Base-by-base conservation (phyloP, 2,113 vertebrate genomes). In the Anseranas semipalmata region DNA sequence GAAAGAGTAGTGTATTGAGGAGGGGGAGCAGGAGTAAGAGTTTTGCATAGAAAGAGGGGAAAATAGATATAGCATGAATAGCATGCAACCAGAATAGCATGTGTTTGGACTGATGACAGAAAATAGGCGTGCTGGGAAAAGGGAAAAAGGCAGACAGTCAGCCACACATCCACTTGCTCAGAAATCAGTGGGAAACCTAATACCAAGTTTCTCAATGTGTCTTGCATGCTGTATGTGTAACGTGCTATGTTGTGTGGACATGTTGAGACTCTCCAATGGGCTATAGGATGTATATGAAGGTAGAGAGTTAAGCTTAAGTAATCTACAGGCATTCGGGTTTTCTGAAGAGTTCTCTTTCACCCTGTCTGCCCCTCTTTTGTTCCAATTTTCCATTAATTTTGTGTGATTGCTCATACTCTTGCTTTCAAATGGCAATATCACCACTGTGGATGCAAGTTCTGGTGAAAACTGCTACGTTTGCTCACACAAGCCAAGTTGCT, bases 71-170 rank as follows among this genome's bases (percentile, higher is more conserved):
- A n/a, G n/a, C n/a, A n/a, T n/a, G n/a, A n/a, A n/a, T n/a, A n/a
- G n/a, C n/a, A n/a, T n/a, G n/a, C n/a, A n/a, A n/a, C n/a, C n/a
- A n/a, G n/a, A n/a, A n/a, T n/a, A 97, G 81, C 79, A 92, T 76
- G 86, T 96, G 94, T 79, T 87, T 94, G 93, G 50, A 87, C 55
- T 83, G 45, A 82, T 96, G 94, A 97, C 93, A 94, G 94, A 92
- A 93, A 90, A 97, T 88, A 87, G 66, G 87, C 48, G 8, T 90
- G 93, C 87, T 94, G 90, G 89, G 95, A 87, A 95, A 87, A 89
- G 35, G 80, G 73, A 87, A 95, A 63, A 95, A 90, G 85, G 73
- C 90, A 95, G 96, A 82, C 79, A 96, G 90, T 93, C 59, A 56
- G 70, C 73, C 3, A 0, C 81, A 91, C 41, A 85, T 85, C 74